Evolutionary conservation across 2,113 vertebrate species (phyloP).

Genomic region (Hemiscyllium ocellatum): DNA sequence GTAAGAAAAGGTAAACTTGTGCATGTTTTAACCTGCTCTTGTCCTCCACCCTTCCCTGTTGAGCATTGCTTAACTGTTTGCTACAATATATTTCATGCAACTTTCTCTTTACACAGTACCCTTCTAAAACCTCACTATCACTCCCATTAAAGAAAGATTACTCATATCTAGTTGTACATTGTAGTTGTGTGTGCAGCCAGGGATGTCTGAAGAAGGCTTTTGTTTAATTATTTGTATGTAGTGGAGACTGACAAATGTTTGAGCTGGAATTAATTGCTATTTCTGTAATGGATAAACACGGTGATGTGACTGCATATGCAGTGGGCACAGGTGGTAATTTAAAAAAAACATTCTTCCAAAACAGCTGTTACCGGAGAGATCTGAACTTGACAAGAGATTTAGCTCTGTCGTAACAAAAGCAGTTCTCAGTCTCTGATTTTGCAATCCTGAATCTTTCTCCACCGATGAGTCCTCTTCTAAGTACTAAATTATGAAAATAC

Average conservation of each 20-base stretch:
- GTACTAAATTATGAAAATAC: not conserved
- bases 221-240: not conserved
- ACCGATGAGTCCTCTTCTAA: not conserved
- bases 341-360: not conserved
- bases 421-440: not conserved
- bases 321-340: not conserved
- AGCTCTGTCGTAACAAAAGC: not conserved
- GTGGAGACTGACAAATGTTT: not conserved
- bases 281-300: not conserved
- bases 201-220: not conserved
- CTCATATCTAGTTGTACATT: not conserved
- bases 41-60: not conserved
- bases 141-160: not conserved
- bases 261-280: not conserved
- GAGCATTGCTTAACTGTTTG: not conserved
- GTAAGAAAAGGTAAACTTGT: not conserved
- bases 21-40: not conserved
- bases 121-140: not conserved
- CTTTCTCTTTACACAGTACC: not conserved
- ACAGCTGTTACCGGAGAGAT: not conserved
- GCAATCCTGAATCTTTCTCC: not conserved
- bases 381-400: not conserved
- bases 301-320: not conserved
- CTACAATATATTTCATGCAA: not conserved
- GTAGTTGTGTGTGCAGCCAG: not conserved